These are phyloP conservation scores for Drosophila cyrtoloma DNA, from an alignment of 2,888 invertebrate genomes.

Conservation along the genomic window DNA sequence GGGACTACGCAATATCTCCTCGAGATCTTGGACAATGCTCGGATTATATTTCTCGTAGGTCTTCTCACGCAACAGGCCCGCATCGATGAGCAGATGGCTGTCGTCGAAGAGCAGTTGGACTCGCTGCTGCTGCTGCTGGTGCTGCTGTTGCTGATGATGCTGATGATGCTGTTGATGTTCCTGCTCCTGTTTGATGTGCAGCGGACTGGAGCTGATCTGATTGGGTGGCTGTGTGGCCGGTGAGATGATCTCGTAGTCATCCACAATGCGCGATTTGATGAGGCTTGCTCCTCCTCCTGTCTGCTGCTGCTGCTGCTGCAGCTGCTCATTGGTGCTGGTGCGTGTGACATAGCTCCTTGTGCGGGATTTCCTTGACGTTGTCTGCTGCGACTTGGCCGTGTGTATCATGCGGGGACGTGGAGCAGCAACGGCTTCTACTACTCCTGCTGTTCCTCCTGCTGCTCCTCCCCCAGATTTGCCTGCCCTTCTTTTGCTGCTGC, in stretches of 20 bases:
- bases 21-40: constrained; percentile 84
- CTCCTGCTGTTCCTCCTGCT: constrained; percentile 63
- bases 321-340: constrained; percentile 57
- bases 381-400: constrained; percentile 87
- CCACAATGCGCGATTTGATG: constrained; percentile 71
- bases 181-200: constrained; percentile 80
- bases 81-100: constrained; percentile 81
- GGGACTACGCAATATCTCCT: constrained; percentile 85
- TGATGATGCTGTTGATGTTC: constrained; percentile 57
- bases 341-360: constrained; percentile 87
- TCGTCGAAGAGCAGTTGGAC: constrained; percentile 83
- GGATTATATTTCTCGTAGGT: constrained; percentile 83
- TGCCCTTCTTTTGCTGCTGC: constrained; percentile 52
- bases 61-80: constrained; percentile 81
- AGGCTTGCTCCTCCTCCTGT: constrained; percentile 41
- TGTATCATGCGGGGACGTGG: constrained; percentile 92
- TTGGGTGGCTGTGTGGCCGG: constrained; percentile 82
- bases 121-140: constrained; percentile 55
- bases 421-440: neutral
- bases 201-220: constrained; percentile 83
- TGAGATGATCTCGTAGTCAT: constrained; percentile 84
- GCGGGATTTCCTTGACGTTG: constrained; percentile 86
- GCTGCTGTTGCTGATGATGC: constrained; percentile 16
- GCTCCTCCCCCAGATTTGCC: constrained; percentile 33
- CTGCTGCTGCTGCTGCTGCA: constrained; percentile 37